These are phyloP conservation scores for Sturmia bella DNA, from an alignment of 2,888 invertebrate genomes.

Conservation along the genomic window DNA sequence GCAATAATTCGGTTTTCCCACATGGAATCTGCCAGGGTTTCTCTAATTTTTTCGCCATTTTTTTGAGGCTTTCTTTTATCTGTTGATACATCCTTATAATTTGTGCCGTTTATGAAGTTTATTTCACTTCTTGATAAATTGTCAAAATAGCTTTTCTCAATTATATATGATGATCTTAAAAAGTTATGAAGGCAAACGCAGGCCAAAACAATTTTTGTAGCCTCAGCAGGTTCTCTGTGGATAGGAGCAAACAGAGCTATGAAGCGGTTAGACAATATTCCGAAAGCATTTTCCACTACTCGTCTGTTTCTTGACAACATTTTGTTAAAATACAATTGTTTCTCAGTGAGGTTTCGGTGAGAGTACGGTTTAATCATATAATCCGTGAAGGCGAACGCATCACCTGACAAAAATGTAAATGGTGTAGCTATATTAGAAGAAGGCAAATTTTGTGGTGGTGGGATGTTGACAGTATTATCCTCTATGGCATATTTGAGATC, in stretches of 20 bases:
- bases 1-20: too few relatives aligned
- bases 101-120: background rate
- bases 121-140: constrained; percentile 12
- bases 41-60: constrained; percentile 16
- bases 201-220: constrained; percentile 30
- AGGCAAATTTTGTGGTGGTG: constrained; percentile 28
- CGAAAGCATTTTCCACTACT: constrained; percentile 47
- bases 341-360: constrained; percentile 20
- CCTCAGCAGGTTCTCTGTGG: constrained; percentile 29
- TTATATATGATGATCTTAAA: constrained; percentile 22
- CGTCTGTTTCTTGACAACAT: constrained; percentile 44
- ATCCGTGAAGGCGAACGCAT: constrained; percentile 30
- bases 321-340: constrained; percentile 32
- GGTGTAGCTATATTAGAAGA: constrained; percentile 12
- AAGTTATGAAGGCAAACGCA: constrained; percentile 37
- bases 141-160: constrained; percentile 2
- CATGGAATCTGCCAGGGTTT: constrained; percentile 3
- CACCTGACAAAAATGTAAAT: constrained; percentile 40
- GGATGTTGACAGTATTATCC: constrained; percentile 9
- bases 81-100: constrained; percentile 2
- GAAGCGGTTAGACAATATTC: constrained; percentile 38
- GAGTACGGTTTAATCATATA: constrained; percentile 36
- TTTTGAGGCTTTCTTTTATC: constrained; percentile 23
- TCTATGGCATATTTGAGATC: constrained; percentile 42
- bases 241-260: constrained; percentile 29